Percentiles rank a stretch among this genome's conserved stretches.
Evolutionary conservation across 1,140 invertebrate species (phyloP).

Genomic region (Manduca sexta): DNA sequence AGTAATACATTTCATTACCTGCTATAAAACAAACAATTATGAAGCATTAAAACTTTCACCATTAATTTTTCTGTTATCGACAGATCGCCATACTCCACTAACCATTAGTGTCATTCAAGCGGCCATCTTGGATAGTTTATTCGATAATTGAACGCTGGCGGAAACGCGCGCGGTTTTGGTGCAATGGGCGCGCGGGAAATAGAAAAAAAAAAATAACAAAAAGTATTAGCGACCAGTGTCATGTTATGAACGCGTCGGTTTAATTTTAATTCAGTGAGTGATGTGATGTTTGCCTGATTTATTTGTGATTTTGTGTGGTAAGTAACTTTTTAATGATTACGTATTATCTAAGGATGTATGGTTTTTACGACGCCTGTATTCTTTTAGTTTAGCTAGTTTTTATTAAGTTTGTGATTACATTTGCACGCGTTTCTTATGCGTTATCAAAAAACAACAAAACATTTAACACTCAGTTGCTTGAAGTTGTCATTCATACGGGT

Average conservation of each 20-base stretch:
- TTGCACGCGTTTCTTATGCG: too few species aligned
- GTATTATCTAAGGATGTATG: neutral
- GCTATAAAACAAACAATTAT: neutral
- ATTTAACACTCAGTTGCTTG: too few species aligned
- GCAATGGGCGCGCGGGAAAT: constrained; percentile 8
- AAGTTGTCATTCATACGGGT: too few species aligned
- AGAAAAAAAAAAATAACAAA: neutral
- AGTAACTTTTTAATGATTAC: neutral
- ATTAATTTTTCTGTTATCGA: constrained; percentile 9
- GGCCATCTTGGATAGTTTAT: constrained; percentile 57
- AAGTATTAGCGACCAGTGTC: neutral
- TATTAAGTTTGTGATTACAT: too few species aligned
- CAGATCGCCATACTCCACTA: constrained; percentile 25
- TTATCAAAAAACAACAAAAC: too few species aligned
- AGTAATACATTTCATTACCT: too few species aligned
- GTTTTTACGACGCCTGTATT: neutral
- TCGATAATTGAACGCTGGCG: constrained; percentile 50
- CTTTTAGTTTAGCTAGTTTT: too few species aligned
- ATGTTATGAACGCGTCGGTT: neutral
- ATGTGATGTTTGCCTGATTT: neutral
- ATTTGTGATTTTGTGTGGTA: neutral
- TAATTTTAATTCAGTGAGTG: neutral
- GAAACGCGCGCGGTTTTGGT: constrained; percentile 29
- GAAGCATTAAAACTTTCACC: neutral
- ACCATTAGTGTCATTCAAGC: constrained; percentile 32